A percentile compares a stretch with the other conserved stretches of the same genome.
phyloP scores from a whole-genome alignment of 92 coral and sea anemone species.

The Metridium senile region DNA sequence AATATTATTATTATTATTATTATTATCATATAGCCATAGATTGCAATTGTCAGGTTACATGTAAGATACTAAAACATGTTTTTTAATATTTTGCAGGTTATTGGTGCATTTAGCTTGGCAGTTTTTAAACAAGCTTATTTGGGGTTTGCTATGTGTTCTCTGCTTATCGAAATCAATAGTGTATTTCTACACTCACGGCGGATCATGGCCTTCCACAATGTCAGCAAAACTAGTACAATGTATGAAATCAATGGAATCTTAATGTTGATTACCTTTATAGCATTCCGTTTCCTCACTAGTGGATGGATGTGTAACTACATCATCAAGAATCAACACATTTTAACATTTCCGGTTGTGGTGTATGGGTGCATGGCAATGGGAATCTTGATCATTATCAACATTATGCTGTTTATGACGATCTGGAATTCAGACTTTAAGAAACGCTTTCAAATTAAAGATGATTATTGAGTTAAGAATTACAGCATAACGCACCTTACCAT shows the following conservation, averaged over 20 bases:
- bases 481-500: too few relatives aligned
- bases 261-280: conserved; percentile 65
- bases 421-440: conserved; percentile 80
- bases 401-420: conserved; percentile 52
- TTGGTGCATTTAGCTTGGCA: conserved; percentile 63
- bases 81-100: conserved; percentile 57
- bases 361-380: conserved; percentile 65
- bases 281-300: conserved; percentile 71
- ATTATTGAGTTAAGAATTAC: conserved; percentile 10
- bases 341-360: conserved; percentile 55
- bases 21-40: neutral
- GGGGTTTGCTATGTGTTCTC: conserved; percentile 66
- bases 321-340: conserved; percentile 48
- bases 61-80: neutral
- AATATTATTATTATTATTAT: too few relatives aligned
- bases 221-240: conserved; percentile 46
- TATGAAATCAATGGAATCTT: conserved; percentile 68
- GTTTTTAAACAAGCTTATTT: conserved; percentile 52
- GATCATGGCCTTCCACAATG: conserved; percentile 63
- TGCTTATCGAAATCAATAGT: conserved; percentile 92
- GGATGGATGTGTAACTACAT: conserved; percentile 79
- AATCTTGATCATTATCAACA: conserved; percentile 48
- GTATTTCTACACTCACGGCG: conserved; percentile 78
- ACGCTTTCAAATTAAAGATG: conserved; percentile 32
- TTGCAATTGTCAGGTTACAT: too few relatives aligned